Evolutionary conservation across 2,797 vertebrate species (phyloP), one percentile per base, ranked within the genome.

Genomic region (Rhinogobio ventralis): DNA sequence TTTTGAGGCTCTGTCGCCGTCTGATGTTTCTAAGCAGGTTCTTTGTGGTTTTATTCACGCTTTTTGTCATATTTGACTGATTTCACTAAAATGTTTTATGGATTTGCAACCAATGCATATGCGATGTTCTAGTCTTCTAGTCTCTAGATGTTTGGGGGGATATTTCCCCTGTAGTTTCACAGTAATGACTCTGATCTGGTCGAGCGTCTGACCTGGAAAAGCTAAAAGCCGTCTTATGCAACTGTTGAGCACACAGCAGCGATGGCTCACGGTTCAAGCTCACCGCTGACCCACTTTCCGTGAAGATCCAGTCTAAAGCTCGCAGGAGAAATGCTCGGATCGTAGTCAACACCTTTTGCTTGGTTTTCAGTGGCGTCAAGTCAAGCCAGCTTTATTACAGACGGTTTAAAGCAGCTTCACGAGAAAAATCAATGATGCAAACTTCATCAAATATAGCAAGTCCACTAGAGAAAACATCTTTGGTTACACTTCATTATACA

Each of bases 1-100:
- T 83, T 84, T 88, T 81, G 89, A 90, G 92, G 88, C 90, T 90
- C 92, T 91, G 80, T 90, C 91, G 91, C 82, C 89, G 78, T 87
- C 87, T 81, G 80, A 90, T 91, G 92, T 84, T 90, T 93, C 90
- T 87, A 81, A 85, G 83, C 88, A 42, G 30, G 55, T 73, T 68
- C 72, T 81, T 49, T 57, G 14, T 42, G 84, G 15, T 33, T 51
- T 8, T 39, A 30, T 64, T 45, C 14, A 49, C 7, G 11, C 1
- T 60, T 13, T 46, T 72, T 25, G 20, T 19, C 3, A 20, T 20
- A 10, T 36, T 71, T 71, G 3, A 25, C 15, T n/a, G n/a, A n/a
- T n/a, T n/a, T n/a, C n/a, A n/a, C n/a, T 45, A 1, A 14, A 25
- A 9, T 57, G 68, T 30, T 46, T 64, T 19, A 25, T 64, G 69